Conservation (phyloP, 1,140 invertebrate species). For the Stenopsyche tienmushanensis region DNA sequence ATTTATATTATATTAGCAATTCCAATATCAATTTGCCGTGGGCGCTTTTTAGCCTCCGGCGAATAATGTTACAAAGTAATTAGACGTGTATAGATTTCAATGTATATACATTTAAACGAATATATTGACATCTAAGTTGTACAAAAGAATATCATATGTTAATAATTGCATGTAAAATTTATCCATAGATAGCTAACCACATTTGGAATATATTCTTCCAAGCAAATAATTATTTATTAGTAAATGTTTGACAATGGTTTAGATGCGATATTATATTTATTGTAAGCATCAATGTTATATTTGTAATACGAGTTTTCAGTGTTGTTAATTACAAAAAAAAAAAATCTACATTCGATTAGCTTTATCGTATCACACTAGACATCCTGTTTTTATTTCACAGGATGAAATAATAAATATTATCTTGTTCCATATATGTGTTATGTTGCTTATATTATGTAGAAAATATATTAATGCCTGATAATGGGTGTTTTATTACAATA, state of each 20-base stretch:
- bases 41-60: too few species aligned
- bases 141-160: constrained; percentile 30
- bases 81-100: not conserved
- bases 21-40: too few species aligned
- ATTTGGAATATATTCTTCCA: constrained; percentile 25
- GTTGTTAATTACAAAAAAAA: constrained; percentile 53
- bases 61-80: too few species aligned
- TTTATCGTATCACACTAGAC: constrained; percentile 43
- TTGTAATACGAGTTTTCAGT: constrained; percentile 43
- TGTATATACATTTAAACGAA: not conserved
- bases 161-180: constrained; percentile 35
- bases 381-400: constrained; percentile 28
- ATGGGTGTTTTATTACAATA: not conserved
- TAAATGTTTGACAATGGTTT: constrained; percentile 38
- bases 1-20: constrained; percentile 16
- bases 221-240: constrained; percentile 40
- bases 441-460: constrained; percentile 57
- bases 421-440: constrained; percentile 55
- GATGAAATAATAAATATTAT: constrained; percentile 44
- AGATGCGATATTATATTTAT: constrained; percentile 39
- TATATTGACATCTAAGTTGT: constrained; percentile 23
- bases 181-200: constrained; percentile 31
- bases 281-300: constrained; percentile 24
- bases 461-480: constrained; percentile 58
- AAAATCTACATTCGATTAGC: constrained; percentile 58